A percentile compares a stretch with the other conserved stretches of the same genome.
These are phyloP conservation scores for Ammodytes marinus DNA, from an alignment of 2,113 vertebrate genomes.

Conservation along the genomic window DNA sequence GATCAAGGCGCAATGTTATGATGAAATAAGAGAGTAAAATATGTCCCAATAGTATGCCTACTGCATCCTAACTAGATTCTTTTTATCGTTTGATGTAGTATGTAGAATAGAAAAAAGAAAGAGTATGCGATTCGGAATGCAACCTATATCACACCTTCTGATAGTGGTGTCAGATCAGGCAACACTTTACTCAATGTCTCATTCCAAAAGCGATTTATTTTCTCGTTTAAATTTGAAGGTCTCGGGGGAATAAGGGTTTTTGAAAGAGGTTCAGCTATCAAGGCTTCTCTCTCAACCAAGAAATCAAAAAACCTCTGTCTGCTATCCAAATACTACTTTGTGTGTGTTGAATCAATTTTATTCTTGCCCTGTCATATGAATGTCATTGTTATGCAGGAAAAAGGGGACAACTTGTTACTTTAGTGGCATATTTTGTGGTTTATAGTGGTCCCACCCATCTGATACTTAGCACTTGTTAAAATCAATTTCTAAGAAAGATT, in stretches of 20 bases:
- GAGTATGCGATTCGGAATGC: neutral
- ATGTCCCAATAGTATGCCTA: too few relatives aligned
- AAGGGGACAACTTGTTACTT: neutral
- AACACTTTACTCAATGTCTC: neutral
- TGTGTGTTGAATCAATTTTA: neutral
- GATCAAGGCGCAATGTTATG: too few relatives aligned
- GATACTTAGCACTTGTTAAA: slow-evolving; percentile 26
- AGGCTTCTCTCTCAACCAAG: neutral
- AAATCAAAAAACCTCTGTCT: neutral
- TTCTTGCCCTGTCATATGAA: neutral
- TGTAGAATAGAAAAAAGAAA: too few relatives aligned
- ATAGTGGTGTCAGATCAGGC: neutral
- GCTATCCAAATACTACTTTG: neutral
- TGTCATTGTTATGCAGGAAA: neutral
- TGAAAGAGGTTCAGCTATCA: neutral
- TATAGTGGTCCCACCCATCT: slow-evolving; percentile 25
- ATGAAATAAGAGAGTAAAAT: too few relatives aligned
- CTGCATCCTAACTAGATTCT: too few relatives aligned
- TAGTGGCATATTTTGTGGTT: neutral
- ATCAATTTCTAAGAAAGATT: neutral
- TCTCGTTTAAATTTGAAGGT: neutral
- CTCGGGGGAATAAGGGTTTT: neutral
- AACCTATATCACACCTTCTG: neutral
- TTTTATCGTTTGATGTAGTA: too few relatives aligned
- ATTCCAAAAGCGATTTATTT: neutral